phyloP scores from a whole-genome alignment of 2,797 vertebrate genomes.

The Calcarius lapponicus region DNA sequence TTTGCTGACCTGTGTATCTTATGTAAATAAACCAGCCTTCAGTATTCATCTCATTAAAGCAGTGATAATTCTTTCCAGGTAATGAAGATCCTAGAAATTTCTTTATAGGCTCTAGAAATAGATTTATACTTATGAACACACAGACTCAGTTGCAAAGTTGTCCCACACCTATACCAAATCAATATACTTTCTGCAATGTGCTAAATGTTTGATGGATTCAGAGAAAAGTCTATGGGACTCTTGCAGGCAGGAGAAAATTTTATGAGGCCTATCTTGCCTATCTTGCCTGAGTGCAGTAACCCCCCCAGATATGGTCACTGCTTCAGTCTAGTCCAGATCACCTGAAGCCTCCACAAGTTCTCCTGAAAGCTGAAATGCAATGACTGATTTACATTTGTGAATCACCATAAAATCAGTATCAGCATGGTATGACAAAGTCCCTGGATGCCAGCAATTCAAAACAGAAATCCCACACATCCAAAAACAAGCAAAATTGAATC shows the following conservation, averaged over 20 bases:
- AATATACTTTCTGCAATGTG: background rate
- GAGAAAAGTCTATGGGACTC: background rate
- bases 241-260: background rate
- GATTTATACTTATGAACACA: background rate
- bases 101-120: background rate
- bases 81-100: background rate
- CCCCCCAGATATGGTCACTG: background rate
- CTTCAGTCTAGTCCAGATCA: background rate
- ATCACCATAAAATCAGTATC: background rate
- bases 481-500: background rate
- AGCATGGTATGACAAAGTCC: background rate
- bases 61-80: background rate
- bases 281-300: background rate
- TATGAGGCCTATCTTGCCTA: background rate
- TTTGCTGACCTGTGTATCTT: background rate
- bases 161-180: background rate
- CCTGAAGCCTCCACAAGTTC: background rate
- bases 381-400: background rate
- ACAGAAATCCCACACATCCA: background rate
- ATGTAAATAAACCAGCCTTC: background rate
- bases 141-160: background rate
- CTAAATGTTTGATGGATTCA: background rate
- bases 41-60: background rate
- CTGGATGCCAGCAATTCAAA: background rate
- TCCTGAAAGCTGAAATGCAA: background rate